A percentile compares a stretch with the other conserved stretches of the same genome.
These are phyloP conservation scores for Acholoe squamosa DNA, from an alignment of 2,888 invertebrate genomes.

Conservation along the genomic window DNA sequence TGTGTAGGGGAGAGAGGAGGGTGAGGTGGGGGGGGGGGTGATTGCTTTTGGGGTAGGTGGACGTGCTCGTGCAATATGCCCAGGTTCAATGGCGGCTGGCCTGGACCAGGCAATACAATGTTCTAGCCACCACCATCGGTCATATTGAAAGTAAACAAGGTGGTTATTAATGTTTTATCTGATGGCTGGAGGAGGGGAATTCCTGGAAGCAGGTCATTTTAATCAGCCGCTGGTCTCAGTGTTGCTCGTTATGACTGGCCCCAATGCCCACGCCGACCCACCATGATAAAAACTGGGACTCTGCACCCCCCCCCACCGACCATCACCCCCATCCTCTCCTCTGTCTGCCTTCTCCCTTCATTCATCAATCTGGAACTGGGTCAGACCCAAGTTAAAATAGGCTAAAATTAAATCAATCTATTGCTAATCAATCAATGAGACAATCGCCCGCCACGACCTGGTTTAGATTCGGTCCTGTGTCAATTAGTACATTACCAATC, in stretches of 20 bases:
- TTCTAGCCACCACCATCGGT: background rate
- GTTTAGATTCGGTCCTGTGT: slow-evolving; percentile 56
- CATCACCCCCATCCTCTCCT: background rate
- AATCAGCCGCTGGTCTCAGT: slow-evolving; percentile 15
- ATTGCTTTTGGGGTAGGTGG: background rate
- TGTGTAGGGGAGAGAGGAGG: too few species aligned
- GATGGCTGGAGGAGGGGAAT: slow-evolving; percentile 5
- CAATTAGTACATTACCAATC: slow-evolving; percentile 62
- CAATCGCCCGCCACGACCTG: slow-evolving; percentile 1
- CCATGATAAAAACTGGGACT: background rate
- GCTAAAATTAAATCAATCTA: slow-evolving; percentile 55
- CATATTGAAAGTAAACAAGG: slow-evolving; percentile 51
- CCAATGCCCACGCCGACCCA: background rate
- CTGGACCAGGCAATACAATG: background rate
- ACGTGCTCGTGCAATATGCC: background rate
- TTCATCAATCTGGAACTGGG: slow-evolving; percentile 7
- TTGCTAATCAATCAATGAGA: slow-evolving; percentile 48
- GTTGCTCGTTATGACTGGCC: slow-evolving; percentile 40
- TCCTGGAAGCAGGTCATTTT: slow-evolving; percentile 41
- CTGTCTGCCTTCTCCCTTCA: background rate
- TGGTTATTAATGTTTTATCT: slow-evolving; percentile 55
- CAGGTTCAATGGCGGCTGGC: background rate
- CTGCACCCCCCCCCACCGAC: background rate
- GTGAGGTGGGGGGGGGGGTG: too few species aligned
- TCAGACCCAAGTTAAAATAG: slow-evolving; percentile 45